Percentiles rank a stretch among this genome's conserved stretches.
Evolutionary conservation across 2,113 vertebrate genomes (phyloP).

Genomic region (Phyllopteryx taeniolatus): DNA sequence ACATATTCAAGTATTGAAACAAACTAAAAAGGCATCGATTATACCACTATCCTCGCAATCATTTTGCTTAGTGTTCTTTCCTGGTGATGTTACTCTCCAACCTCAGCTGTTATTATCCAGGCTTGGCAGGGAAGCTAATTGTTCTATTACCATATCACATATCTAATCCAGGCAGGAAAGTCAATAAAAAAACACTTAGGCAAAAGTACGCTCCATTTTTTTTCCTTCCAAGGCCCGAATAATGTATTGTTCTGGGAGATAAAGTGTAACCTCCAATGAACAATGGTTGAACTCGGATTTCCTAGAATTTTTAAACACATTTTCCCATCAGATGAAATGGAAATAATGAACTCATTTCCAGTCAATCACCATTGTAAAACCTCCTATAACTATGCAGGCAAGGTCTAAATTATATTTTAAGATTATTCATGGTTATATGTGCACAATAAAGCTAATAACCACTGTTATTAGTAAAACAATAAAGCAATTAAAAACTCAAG

Average conservation of each 20-base stretch:
- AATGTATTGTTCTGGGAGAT: slow-evolving; percentile 7
- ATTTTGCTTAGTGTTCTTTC: slow-evolving; percentile 59
- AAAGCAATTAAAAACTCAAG: too few relatives aligned
- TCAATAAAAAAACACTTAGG: slow-evolving; percentile 68
- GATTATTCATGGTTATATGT: background rate
- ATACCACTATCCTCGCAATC: slow-evolving; percentile 57
- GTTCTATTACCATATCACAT: slow-evolving; percentile 56
- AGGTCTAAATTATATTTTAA: background rate
- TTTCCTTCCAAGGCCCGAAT: background rate
- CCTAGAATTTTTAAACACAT: background rate
- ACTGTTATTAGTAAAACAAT: too few relatives aligned
- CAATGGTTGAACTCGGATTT: background rate
- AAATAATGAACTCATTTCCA: background rate
- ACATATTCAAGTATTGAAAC: slow-evolving; percentile 27
- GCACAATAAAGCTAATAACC: too few relatives aligned
- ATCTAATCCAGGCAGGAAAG: slow-evolving; percentile 50
- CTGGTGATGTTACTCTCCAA: slow-evolving; percentile 48
- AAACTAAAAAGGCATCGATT: slow-evolving; percentile 64
- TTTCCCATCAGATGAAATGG: background rate
- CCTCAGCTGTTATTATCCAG: slow-evolving; percentile 54
- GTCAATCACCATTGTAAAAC: background rate
- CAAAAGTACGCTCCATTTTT: background rate
- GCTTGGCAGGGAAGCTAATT: slow-evolving; percentile 49
- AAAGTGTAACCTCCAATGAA: background rate
- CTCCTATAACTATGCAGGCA: background rate